Base-by-base conservation (phyloP, 2,888 invertebrate species). In the Stenotaenia linearis region DNA sequence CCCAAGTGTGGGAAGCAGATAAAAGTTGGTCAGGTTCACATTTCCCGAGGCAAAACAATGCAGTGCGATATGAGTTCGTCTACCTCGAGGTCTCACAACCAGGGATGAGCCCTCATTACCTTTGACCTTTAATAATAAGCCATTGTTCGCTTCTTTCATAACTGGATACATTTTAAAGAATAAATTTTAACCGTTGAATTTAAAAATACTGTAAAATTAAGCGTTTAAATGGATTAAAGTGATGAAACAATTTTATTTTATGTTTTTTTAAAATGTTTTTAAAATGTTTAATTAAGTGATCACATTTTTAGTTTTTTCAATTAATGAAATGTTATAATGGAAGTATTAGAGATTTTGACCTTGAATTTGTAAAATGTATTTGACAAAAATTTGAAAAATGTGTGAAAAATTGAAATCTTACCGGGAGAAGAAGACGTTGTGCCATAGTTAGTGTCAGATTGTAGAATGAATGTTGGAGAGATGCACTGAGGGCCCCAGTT, bases 1-100 rank as follows among this genome's bases (percentile, higher is more conserved):
- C 25, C 10, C 69, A 69, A 12, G 69, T 69, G 69, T 69, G 69
- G 69, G 69, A 69, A 69, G 69, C 25, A 10, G 25, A 69, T n/a
- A 69, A 7, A 69, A 28, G 69, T 69, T 69, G 69, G 69, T 69
- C 69, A 69, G 69, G 69, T 69, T 69, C 69, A 69, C 9, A 69
- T 69, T 6, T 15, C 28, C 28, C 1, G 0, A 21, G 61, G 61
- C 25, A 10, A 23, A 61, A 61, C 3, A 23, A 28, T 69, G 28
- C 69, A 25, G 28, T 69, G 28, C 28, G 6, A 15, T 69, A 69
- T 69, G 69, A 28, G 69, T 69, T 69, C 69, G 15, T 69, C 69
- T 28, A 69, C 69, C 69, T 69, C 0, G 2, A 15, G 28, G 10
- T 69, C 69, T 25, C 28, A 69, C 25, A 28, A 9, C 25, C 18